Evolutionary conservation across 2,113 vertebrate species (phyloP).

Genomic region (Anolis sagrei): DNA sequence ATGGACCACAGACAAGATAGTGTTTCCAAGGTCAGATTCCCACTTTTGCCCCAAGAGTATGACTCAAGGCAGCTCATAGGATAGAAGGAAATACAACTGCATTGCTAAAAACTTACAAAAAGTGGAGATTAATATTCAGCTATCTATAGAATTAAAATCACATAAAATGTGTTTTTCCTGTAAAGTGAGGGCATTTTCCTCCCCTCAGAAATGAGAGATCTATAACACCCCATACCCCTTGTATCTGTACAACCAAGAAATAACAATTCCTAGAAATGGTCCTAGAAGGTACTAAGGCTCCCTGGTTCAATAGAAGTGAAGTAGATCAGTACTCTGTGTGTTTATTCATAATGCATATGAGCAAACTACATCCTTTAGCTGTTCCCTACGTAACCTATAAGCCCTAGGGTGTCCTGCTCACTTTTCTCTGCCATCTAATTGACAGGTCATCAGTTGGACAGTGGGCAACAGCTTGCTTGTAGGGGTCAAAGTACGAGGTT

Average conservation of each 20-base stretch:
- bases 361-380: neutral
- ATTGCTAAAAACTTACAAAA: too few relatives aligned
- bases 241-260: neutral
- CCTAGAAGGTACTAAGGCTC: neutral
- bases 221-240: neutral
- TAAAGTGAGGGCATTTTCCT: neutral
- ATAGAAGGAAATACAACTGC: too few relatives aligned
- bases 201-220: neutral
- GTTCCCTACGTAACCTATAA: neutral
- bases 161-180: too few relatives aligned
- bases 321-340: neutral
- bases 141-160: too few relatives aligned
- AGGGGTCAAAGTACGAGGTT: too few relatives aligned
- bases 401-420: neutral
- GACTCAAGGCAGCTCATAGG: too few relatives aligned
- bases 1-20: neutral
- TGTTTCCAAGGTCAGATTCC: neutral
- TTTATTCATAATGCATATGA: neutral
- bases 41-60: too few relatives aligned
- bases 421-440: neutral
- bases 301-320: neutral
- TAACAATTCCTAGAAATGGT: neutral
- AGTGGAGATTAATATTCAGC: too few relatives aligned
- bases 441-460: neutral
- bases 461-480: too few relatives aligned